These are phyloP conservation scores for Mastomys coucha DNA, from an alignment of 2,113 vertebrate genomes.

Conservation along the genomic window DNA sequence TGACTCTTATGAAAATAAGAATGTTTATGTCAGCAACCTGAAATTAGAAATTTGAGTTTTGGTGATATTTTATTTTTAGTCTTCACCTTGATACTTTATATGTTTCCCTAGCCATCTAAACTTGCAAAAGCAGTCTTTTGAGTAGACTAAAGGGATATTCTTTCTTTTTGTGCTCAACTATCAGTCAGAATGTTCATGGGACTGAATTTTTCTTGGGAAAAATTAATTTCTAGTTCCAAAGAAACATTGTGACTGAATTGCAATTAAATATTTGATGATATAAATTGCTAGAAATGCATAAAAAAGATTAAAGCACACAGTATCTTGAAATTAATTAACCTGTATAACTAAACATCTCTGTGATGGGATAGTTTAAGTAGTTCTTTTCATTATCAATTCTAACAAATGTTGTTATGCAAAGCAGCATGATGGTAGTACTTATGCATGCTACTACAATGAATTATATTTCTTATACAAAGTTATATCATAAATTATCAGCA, in stretches of 20 bases:
- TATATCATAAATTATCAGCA: neutral
- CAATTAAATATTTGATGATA: slow-evolving; percentile 1
- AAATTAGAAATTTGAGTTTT: slow-evolving; percentile 42
- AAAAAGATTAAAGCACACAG: neutral
- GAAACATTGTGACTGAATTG: neutral
- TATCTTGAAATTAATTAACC: slow-evolving; percentile 24
- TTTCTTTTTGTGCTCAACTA: neutral
- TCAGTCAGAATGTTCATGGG: neutral
- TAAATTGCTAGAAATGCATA: neutral
- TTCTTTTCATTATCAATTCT: neutral
- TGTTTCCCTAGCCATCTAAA: neutral
- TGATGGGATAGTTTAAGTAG: neutral
- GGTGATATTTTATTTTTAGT: slow-evolving; percentile 40
- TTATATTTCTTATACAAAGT: neutral
- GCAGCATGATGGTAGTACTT: neutral
- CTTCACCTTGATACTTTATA: slow-evolving; percentile 29
- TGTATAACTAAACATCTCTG: neutral
- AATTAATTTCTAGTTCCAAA: neutral
- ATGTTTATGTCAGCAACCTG: neutral
- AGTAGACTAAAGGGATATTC: neutral
- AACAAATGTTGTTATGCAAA: neutral
- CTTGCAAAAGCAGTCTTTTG: neutral
- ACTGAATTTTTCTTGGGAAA: neutral
- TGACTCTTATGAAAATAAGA: neutral
- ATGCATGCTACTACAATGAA: neutral